Conservation (phyloP, 2,797 vertebrate species). For the Microctenopoma stevenorrisi region DNA sequence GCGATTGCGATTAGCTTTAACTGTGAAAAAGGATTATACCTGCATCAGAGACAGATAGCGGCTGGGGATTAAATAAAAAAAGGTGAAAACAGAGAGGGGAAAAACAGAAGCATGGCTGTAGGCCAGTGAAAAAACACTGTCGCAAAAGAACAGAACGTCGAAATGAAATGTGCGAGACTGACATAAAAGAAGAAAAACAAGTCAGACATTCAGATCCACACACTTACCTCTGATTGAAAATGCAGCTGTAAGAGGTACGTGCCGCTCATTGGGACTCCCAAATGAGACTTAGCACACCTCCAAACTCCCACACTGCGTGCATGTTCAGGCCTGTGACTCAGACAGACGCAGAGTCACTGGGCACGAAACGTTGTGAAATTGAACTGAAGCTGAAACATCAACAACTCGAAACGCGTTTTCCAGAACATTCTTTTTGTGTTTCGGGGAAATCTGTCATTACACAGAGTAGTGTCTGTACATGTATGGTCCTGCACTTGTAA, state of each 20-base stretch:
- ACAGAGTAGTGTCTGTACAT: no score
- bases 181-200: not conserved
- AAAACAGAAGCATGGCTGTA: not conserved
- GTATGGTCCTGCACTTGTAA: no score
- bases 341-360: constrained; percentile 13
- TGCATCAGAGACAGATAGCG: not conserved
- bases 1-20: not conserved
- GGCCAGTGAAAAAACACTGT: not conserved
- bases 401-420: not conserved
- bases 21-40: constrained; percentile 20
- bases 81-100: not conserved
- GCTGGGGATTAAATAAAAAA: not conserved
- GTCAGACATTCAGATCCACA: constrained; percentile 9
- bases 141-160: not conserved
- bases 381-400: not conserved
- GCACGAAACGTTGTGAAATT: not conserved
- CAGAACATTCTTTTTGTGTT: no score
- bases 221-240: constrained; percentile 3
- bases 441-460: not conserved
- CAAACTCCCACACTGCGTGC: not conserved
- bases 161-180: not conserved
- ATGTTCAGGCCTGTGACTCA: constrained; percentile 11
- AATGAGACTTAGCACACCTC: constrained; percentile 13
- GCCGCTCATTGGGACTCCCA: constrained; percentile 2
- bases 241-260: not conserved